Evolutionary conservation across 1,140 invertebrate species (phyloP), one percentile per base, ranked within the genome.

Genomic region (Hypothenemus hampei): DNA sequence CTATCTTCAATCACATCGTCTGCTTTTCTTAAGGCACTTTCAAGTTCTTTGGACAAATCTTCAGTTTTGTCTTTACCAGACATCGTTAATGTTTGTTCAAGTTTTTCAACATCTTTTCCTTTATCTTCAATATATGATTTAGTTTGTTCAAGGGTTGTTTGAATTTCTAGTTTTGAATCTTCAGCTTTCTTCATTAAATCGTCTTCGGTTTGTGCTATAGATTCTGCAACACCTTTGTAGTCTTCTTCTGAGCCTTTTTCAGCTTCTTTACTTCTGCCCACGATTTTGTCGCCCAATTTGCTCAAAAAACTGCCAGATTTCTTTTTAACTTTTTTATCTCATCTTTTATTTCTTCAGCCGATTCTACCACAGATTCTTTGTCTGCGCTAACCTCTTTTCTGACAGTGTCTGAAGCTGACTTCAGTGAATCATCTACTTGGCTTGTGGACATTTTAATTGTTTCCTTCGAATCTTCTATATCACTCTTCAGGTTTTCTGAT

Each of bases 281-380:
- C 26, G 6, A 53, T 13, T 40, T 51, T 49, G 15, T 49, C 43
- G 20, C 40, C 48, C 16, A 61, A 16, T 58, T 58, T 58, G 7
- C 23, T 41, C 36, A 57, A 50, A 24, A 47, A 56, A 15, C 49
- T 29, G 19, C 37, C 36, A 43, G 31, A 43, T 54, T 61, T 36
- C 45, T 55, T 35, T 46, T 53, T 49, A 13, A 18, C 26, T 7
- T 40, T 23, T 48, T 45, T 55, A 16, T 22, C 2, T 33, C 23
- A 24, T 48, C 23, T 21, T 37, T 45, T 11, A 13, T 5, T 16
- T 11, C 21, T 40, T 41, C 18, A 41, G 8, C 35, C 26, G 21
- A 23, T 36, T 46, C 21, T 19, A 29, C 36, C 15, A 20, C 24
- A 24, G 4, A 5, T 10, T 13, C 35, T 44, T 40, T 50, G 39